Conservation (phyloP, 2,888 invertebrate genomes). For the Zygothrica quintamaculata region DNA sequence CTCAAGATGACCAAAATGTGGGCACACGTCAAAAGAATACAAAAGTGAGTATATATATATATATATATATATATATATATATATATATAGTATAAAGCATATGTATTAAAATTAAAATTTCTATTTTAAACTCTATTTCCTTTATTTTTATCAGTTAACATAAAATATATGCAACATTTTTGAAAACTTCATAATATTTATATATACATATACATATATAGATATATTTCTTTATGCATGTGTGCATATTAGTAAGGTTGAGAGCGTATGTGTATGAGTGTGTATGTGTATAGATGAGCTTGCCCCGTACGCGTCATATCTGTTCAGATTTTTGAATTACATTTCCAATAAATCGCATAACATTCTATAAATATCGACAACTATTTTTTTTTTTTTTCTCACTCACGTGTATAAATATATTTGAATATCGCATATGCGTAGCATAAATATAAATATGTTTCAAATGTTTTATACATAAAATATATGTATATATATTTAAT, state of each 20-base stretch:
- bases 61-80: conserved; percentile 17
- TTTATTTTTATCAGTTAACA: not conserved
- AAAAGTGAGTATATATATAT: conserved; percentile 60
- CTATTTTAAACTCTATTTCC: too few relatives aligned
- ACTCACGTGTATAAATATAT: not conserved
- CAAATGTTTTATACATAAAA: too few relatives aligned
- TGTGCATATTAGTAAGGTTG: too few relatives aligned
- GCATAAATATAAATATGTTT: too few relatives aligned
- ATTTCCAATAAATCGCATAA: conserved; percentile 57
- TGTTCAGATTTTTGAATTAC: conserved; percentile 47
- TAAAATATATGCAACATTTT: too few relatives aligned
- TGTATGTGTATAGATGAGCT: conserved; percentile 13
- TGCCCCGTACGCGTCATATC: conserved; percentile 50
- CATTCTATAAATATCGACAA: conserved; percentile 57
- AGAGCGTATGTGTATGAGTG: not conserved
- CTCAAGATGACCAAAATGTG: conserved; percentile 72
- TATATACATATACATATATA: not conserved
- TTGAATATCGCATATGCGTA: conserved; percentile 1
- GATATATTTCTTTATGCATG: too few relatives aligned
- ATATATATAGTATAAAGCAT: too few relatives aligned
- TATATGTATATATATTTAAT: too few relatives aligned
- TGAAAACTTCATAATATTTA: too few relatives aligned
- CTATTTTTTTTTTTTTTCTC: conserved; percentile 5
- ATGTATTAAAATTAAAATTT: too few relatives aligned
- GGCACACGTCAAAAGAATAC: conserved; percentile 74